Evolutionary conservation across 2,797 vertebrate species (phyloP).

Genomic region (Artibeus lituratus): DNA sequence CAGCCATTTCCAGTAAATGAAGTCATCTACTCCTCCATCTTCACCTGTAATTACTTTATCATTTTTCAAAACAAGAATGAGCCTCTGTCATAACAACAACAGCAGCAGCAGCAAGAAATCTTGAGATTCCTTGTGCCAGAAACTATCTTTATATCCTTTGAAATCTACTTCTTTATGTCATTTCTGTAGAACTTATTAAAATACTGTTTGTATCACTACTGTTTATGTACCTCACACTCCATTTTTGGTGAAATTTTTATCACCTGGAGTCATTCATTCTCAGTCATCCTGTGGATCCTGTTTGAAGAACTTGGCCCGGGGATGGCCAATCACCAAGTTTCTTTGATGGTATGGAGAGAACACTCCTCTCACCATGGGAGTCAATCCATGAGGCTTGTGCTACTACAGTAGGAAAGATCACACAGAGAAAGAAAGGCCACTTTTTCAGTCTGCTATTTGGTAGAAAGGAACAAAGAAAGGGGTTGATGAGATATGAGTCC

Average conservation of each 20-base stretch:
- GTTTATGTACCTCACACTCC: neutral
- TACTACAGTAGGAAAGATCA: neutral
- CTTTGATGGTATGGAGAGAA: neutral
- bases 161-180: neutral
- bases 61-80: neutral
- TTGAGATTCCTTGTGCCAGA: neutral
- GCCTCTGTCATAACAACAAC: neutral
- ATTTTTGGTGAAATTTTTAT: neutral
- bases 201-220: neutral
- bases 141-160: neutral
- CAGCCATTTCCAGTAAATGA: neutral
- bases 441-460: neutral
- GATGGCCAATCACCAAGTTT: neutral
- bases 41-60: neutral
- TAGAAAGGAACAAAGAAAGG: neutral
- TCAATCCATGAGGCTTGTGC: neutral
- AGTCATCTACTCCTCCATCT: neutral
- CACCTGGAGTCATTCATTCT: neutral
- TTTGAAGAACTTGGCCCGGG: neutral
- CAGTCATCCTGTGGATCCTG: neutral
- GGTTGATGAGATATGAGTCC: neutral
- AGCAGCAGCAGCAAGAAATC: neutral
- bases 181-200: neutral
- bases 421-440: neutral
- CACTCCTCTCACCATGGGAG: neutral